These are phyloP conservation scores for Turnix velox DNA, from an alignment of 2,113 vertebrate genomes.

Conservation along the genomic window DNA sequence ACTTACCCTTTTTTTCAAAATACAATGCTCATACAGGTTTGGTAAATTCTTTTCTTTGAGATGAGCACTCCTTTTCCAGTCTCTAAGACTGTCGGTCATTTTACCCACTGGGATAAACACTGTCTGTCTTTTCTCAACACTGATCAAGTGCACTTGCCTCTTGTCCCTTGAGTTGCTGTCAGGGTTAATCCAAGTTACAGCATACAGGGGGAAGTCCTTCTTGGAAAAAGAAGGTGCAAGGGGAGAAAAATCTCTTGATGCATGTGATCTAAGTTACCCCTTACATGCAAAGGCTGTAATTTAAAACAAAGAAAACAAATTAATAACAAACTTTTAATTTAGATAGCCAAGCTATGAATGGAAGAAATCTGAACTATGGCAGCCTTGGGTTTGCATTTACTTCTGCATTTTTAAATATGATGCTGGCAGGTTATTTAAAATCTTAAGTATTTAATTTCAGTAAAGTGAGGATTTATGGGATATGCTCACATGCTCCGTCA, in stretches of 20 bases:
- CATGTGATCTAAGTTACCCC: not conserved
- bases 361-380: not conserved
- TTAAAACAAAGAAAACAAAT: not conserved
- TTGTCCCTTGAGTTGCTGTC: not conserved
- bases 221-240: not conserved
- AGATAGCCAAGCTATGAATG: not conserved
- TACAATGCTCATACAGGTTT: not conserved
- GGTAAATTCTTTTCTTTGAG: not conserved
- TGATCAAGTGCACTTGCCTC: not conserved
- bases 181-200: not conserved
- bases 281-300: not conserved
- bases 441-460: not conserved
- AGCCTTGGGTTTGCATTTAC: not conserved
- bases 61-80: not conserved
- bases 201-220: not conserved
- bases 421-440: not conserved
- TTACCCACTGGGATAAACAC: not conserved
- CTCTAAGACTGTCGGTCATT: not conserved
- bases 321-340: not conserved
- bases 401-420: not conserved
- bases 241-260: not conserved
- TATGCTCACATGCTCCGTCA: not conserved
- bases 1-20: not conserved
- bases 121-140: rapidly evolving
- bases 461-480: not conserved